Evolutionary conservation across 2,113 vertebrate genomes (phyloP), one percentile per base, ranked within the genome.

Genomic region (Microtus pennsylvanicus): DNA sequence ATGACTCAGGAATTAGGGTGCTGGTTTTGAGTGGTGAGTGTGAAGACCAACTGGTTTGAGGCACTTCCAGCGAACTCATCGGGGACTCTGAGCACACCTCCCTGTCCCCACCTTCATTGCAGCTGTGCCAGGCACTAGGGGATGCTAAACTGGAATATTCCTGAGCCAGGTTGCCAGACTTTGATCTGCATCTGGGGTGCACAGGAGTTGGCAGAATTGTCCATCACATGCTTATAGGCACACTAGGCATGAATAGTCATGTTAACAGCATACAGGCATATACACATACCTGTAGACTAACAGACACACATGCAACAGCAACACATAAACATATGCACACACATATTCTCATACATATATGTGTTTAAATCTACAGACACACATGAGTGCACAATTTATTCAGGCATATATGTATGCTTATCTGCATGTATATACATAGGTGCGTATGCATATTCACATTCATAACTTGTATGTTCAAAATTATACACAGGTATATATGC

Each of bases 351-450:
- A 52, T 38, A 52, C 45, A 52, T 26, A 55, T 24, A 38, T 52
- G 47, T 28, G 65, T 65, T 67, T 45, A 67, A 45, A 47, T 28
- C 28, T 47, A 38, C 16, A 85, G 26, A 86, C 17, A 67, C 28
- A 47, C 6, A 50, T n/a, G 14, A 67, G 42, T 4, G 12, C 19
- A 47, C 63, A 69, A 22, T 69, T 22, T 5, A 35, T 3, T 69
- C 11, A 72, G 95, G 95, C 89, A 85, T 76, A 86, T 0, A 98
- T 96, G 61, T 96, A 95, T 86, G 11, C 8, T 26, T 89, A 85
- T 87, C 13, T 7, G 9, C 11, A 28, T 65, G 26, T 45, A 2
- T 10, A 30, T 24, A 28, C 7, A 42, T 82, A 82, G 42, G 28
- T 47, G 33, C 30, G 30, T 10, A 33, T 22, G 61, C 28, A 45